Evolutionary conservation across 37 sponge, comb jelly and placozoan genomes (phyloP), one percentile per base, ranked within the genome.

Genomic region (Ephydatia muelleri): DNA sequence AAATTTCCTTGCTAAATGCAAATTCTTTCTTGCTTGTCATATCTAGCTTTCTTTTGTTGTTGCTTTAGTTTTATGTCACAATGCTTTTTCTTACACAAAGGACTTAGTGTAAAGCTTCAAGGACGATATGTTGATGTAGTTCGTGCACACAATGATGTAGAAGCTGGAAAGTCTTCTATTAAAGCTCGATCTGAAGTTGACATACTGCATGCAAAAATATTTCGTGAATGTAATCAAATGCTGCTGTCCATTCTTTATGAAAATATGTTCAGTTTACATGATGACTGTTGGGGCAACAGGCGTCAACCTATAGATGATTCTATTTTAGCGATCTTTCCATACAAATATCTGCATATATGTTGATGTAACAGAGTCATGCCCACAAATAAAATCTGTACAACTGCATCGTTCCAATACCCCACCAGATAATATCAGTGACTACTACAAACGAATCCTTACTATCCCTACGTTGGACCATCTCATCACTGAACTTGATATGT

Each of bases 41-140:
- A n/a, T n/a, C n/a, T n/a, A n/a, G 38, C 86, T 93, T 29, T 47
- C 85, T 34, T 90, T 93, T 73, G 75, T 86, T 28, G 73, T 82
- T n/a, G 47, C 93, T 6, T 35, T 94, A 25, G 73, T 85, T 32
- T 13, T 75, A 67, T 86, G 86, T 33, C 86, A 88, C 11, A 94
- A n/a, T n/a, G n/a, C n/a, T n/a, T n/a, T n/a, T n/a, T n/a, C n/a
- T n/a, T n/a, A n/a, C n/a, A n/a, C n/a, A n/a, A n/a, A n/a, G n/a
- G n/a, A n/a, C n/a, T n/a, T n/a, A n/a, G 85, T 67, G 68, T 85
- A 3, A 76, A 85, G 67, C 86, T 94, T 6, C 94, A 94, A 72
- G 86, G 84, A 25, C 65, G 83, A n/a, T n/a, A n/a, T n/a, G n/a
- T n/a, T n/a, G n/a, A n/a, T n/a, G 0, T 83, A 83, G 85, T 74